These are phyloP conservation scores for Calycopis cecrops DNA, from an alignment of 1,140 invertebrate species.

Conservation along the genomic window DNA sequence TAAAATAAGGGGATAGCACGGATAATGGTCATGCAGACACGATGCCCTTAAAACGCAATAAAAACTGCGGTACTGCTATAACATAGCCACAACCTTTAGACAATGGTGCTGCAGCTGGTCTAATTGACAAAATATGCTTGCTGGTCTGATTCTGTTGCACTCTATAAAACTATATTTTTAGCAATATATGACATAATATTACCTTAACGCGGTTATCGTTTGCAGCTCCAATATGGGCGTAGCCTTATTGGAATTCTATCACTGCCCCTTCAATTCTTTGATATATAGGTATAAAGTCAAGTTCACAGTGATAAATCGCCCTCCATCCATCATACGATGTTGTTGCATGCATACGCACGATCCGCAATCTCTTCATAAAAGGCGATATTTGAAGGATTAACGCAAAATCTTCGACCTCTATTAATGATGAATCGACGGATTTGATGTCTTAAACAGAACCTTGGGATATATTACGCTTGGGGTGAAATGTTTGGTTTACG, in stretches of 20 bases:
- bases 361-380: constrained; percentile 27
- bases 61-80: no score
- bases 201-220: background rate
- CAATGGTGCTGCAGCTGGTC: no score
- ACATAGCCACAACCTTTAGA: no score
- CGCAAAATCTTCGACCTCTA: constrained; percentile 9
- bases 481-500: no score
- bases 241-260: constrained; percentile 11
- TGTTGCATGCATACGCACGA: constrained; percentile 43
- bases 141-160: no score
- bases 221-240: background rate
- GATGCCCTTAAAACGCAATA: no score
- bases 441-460: background rate
- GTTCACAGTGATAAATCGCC: constrained; percentile 35
- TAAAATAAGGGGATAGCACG: no score
- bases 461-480: background rate
- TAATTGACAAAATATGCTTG: no score
- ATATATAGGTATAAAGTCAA: constrained; percentile 18
- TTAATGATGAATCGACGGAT: constrained; percentile 10
- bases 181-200: no score
- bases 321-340: constrained; percentile 38
- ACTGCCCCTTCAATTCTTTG: constrained; percentile 10
- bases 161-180: no score
- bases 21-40: no score
- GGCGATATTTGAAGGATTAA: constrained; percentile 31